Percentiles rank a stretch among this genome's conserved stretches.
Conservation (phyloP, 92 coral and sea anemone species). For the Plumapathes pennacea region DNA sequence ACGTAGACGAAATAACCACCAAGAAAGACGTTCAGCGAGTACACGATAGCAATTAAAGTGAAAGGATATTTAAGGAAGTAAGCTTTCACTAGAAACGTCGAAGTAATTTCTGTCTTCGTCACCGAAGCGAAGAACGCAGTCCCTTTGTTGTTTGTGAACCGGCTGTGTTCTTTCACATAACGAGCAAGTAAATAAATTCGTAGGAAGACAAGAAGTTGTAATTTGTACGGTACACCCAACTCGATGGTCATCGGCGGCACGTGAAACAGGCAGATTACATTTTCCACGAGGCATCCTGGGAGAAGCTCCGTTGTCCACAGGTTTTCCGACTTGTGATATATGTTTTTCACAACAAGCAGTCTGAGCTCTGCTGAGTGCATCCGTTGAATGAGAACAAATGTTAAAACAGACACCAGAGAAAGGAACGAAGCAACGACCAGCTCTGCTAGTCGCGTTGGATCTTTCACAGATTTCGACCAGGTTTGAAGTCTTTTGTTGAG, state of each 20-base stretch:
- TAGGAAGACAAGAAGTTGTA: constrained; percentile 82
- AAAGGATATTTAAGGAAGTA: constrained; percentile 89
- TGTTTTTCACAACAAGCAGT: constrained; percentile 74
- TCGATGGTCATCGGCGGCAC: constrained; percentile 80
- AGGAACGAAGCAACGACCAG: constrained; percentile 59
- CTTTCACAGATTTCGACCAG: constrained; percentile 22
- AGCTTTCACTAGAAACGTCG: constrained; percentile 83
- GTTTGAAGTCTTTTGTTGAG: constrained; percentile 43
- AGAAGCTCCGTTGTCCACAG: constrained; percentile 67
- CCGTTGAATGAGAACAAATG: constrained; percentile 68
- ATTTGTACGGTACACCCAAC: constrained; percentile 78
- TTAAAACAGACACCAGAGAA: constrained; percentile 67
- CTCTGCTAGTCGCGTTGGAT: constrained; percentile 58
- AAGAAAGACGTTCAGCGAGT: constrained; percentile 83
- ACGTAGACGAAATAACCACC: constrained; percentile 92
- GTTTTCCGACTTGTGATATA: constrained; percentile 79
- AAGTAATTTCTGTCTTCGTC: constrained; percentile 86
- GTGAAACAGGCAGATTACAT: constrained; percentile 65
- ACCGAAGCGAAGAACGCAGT: constrained; percentile 90
- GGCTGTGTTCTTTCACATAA: constrained; percentile 81
- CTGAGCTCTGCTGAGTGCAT: constrained; percentile 71
- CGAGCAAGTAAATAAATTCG: constrained; percentile 80
- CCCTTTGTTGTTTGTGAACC: constrained; percentile 80
- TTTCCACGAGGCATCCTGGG: constrained; percentile 63
- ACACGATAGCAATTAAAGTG: constrained; percentile 71